Conservation (phyloP, 1,140 invertebrate genomes). For the Drosophila nigrodunni region DNA sequence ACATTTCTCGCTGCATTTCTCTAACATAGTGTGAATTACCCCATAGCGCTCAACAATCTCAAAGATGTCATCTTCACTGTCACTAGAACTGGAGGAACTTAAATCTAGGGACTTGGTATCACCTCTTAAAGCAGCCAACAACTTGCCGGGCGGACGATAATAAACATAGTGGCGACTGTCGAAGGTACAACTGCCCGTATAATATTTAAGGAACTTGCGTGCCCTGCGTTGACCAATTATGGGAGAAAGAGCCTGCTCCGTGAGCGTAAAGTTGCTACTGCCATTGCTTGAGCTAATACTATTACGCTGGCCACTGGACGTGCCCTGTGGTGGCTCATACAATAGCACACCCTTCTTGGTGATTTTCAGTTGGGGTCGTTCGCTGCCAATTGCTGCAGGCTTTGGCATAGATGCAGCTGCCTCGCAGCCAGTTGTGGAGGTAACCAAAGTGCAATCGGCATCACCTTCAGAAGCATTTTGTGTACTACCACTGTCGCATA, state of each 20-base stretch:
- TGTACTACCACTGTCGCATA: not conserved
- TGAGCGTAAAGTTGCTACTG: slow-evolving; percentile 51
- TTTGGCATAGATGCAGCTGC: not conserved
- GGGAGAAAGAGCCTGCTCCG: slow-evolving; percentile 51
- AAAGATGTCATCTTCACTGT: slow-evolving; percentile 69
- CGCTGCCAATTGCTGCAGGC: not conserved
- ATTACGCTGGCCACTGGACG: not conserved
- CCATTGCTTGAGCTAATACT: slow-evolving; percentile 14
- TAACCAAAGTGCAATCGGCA: slow-evolving; percentile 68
- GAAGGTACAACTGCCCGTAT: slow-evolving; percentile 63
- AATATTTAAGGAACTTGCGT: slow-evolving; percentile 65
- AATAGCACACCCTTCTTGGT: slow-evolving; percentile 65
- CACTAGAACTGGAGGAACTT: slow-evolving; percentile 29
- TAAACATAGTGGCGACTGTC: slow-evolving; percentile 66
- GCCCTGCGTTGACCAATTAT: slow-evolving; percentile 64
- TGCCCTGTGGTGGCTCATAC: slow-evolving; percentile 41
- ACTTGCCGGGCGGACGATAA: slow-evolving; percentile 57
- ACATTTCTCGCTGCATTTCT: slow-evolving; percentile 27
- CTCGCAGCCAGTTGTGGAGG: slow-evolving; percentile 64
- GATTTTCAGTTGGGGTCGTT: slow-evolving; percentile 24
- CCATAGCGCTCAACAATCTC: slow-evolving; percentile 57
- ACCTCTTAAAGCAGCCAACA: slow-evolving; percentile 22
- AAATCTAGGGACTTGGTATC: slow-evolving; percentile 24
- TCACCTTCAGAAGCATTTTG: slow-evolving; percentile 20
- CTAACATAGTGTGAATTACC: slow-evolving; percentile 52